Base-by-base conservation (phyloP, 2,888 invertebrate species). In the Sphaerophoria rueppellii region DNA sequence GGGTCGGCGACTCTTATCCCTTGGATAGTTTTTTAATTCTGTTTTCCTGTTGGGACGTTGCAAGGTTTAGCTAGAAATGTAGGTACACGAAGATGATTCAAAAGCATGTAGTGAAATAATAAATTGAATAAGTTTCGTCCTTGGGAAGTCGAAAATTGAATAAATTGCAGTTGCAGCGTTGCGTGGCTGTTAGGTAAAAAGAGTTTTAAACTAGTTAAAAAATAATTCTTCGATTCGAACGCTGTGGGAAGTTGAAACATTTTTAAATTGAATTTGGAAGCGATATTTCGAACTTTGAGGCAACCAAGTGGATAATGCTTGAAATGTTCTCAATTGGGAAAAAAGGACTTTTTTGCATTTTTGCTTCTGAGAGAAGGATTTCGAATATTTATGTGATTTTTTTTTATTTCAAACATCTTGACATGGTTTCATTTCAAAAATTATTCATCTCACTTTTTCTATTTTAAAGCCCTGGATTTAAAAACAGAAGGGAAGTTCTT, bases 1-100 rank as follows among this genome's bases (percentile, higher is more conserved):
- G 58, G 78, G 82, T 71, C 82, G 70, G 12, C 77, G 73, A 69
- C 65, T 74, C 52, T 63, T 63, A 55, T 70, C 63, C 46, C 32
- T 32, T 46, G 50, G 32, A 43, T 72, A 65, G 40, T 40, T 55
- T 57, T 50, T 3, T 11, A 24, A 34, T 24, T 43, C 14, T n/a
- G 40, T 60, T 40, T 57, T 37, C 37, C 4, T 2, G 34, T 37
- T 12, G 16, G 16, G 43, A 40, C 1, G 9, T 12, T 9, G 43
- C 11, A 7, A 12, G 3, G n/a, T 14, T 40, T 6, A 58, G 16
- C 11, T 34, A 14, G 11, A 4, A 4, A 34, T 55, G n/a, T 1
- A 34, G n/a, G 11, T 14, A 37, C 16, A 24, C 7, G 16, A 52
- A 37, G 14, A 48, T 12, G 24, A 37, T 16, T 16, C 4, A 24